phyloP scores from a whole-genome alignment of 53 echinoderm and acorn worm species.

The Temnopleurus reevesii region DNA sequence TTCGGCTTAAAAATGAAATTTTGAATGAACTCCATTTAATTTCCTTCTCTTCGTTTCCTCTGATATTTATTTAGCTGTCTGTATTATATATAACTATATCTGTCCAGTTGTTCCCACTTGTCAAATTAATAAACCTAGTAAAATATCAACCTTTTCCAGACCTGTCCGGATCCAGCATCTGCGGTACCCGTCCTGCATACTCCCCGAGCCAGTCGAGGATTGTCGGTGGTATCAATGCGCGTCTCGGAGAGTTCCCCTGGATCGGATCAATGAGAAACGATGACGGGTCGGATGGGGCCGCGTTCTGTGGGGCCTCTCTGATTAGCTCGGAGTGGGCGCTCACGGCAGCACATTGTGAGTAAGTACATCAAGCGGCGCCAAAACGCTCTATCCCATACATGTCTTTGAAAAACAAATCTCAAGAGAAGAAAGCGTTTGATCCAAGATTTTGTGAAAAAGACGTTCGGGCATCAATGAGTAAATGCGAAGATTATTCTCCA shows the following conservation, averaged over 20 bases:
- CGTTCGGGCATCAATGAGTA: neutral
- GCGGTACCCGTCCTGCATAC: slow-evolving; percentile 45
- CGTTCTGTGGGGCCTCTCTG: neutral
- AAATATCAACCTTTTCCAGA: neutral
- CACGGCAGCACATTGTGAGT: slow-evolving; percentile 39
- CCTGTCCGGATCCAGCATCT: neutral
- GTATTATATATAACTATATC: too few relatives aligned
- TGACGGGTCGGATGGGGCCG: neutral
- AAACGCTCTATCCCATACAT: neutral
- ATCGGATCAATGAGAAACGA: neutral
- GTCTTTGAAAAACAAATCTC: neutral
- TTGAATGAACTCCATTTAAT: neutral
- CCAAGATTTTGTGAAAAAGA: neutral
- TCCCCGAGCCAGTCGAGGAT: neutral
- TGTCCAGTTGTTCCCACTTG: too few relatives aligned
- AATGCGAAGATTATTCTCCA: too few relatives aligned
- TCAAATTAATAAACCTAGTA: too few relatives aligned
- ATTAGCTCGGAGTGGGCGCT: slow-evolving; percentile 10
- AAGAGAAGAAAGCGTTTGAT: neutral
- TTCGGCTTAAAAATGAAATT: neutral
- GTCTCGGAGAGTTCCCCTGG: slow-evolving; percentile 37
- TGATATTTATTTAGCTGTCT: too few relatives aligned
- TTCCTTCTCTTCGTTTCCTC: neutral
- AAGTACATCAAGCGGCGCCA: neutral
- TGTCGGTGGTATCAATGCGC: slow-evolving; percentile 28